phyloP scores from a whole-genome alignment of 2,797 vertebrate genomes.

The Falco columbarius region DNA sequence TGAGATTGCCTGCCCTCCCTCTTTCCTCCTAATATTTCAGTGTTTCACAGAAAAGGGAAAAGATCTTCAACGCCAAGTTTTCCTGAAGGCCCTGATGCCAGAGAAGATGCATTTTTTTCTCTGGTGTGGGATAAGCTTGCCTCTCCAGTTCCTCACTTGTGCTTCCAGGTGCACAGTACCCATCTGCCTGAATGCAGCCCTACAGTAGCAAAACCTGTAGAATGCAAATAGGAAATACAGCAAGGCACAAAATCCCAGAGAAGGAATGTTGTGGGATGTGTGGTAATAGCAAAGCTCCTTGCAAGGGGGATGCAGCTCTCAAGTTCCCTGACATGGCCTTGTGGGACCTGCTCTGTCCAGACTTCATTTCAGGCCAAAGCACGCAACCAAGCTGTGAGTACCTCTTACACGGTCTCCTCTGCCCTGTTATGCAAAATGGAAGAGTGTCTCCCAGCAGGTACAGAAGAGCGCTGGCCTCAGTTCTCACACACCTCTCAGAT shows the following conservation, averaged over 20 bases:
- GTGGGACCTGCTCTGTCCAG: not conserved
- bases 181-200: not conserved
- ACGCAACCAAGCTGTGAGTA: not conserved
- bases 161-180: not conserved
- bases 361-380: not conserved
- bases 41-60: not conserved
- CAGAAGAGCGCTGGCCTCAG: fast-evolving
- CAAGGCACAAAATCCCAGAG: not conserved
- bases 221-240: not conserved
- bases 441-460: not conserved
- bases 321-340: not conserved
- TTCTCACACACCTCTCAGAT: not conserved
- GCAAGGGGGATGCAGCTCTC: not conserved
- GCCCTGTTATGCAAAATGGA: not conserved
- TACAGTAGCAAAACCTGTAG: not conserved
- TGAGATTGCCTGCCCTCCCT: not conserved
- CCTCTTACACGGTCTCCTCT: not conserved
- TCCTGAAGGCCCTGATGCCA: not conserved
- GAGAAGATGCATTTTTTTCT: not conserved
- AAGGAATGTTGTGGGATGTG: not conserved
- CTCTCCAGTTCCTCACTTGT: not conserved
- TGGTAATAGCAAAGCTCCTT: not conserved
- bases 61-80: not conserved
- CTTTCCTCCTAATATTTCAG: not conserved
- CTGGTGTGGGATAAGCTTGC: not conserved